Evolutionary conservation across 2,888 invertebrate genomes (phyloP), one percentile per base, ranked within the genome.

Genomic region (Dasypogon diadema): DNA sequence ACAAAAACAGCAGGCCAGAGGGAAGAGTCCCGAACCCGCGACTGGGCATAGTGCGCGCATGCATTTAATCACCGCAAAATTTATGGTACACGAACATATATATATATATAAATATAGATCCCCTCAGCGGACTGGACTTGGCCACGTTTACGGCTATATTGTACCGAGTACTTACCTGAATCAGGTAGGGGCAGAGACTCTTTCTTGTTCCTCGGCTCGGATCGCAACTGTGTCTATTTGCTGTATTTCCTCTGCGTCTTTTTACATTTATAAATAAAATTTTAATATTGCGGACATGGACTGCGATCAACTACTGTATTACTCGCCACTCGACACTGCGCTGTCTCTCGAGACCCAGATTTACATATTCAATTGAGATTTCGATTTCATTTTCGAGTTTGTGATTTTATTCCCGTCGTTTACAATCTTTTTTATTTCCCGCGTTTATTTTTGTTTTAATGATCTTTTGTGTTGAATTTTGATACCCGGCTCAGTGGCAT

Each of bases 291-390:
- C 58, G 58, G 58, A 74, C 74, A 74, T 58, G 74, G 48, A 56
- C 74, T 46, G 48, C 46, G 58, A 74, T 74, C 73, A 74, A 74
- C 74, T 74, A 74, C 74, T 58, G 74, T 74, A 58, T 74, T 74
- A 74, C 74, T 58, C 74, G 74, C 58, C 74, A 74, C 58, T 48
- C 42, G 58, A 26, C 70, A 12, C 6, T n/a, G 56, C 14, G 26
- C 26, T 5, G 18, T 46, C 34, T 24, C 54, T 30, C 51, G 30
- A 30, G 34, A 2, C 54, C 70, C 30, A 34, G 48, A 74, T 74
- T 74, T 74, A 74, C 74, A 74, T 74, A 74, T 74, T 74, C 74
- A 74, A 74, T 74, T 74, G 74, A 46, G 74, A 74, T 74, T 74
- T 74, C 74, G 58, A 74, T 74, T 74, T 58, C 46, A 37, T 72